A percentile compares a stretch with the other conserved stretches of the same genome.
Evolutionary conservation across 1,140 invertebrate species (phyloP).

Genomic region (Melitaea cinxia): DNA sequence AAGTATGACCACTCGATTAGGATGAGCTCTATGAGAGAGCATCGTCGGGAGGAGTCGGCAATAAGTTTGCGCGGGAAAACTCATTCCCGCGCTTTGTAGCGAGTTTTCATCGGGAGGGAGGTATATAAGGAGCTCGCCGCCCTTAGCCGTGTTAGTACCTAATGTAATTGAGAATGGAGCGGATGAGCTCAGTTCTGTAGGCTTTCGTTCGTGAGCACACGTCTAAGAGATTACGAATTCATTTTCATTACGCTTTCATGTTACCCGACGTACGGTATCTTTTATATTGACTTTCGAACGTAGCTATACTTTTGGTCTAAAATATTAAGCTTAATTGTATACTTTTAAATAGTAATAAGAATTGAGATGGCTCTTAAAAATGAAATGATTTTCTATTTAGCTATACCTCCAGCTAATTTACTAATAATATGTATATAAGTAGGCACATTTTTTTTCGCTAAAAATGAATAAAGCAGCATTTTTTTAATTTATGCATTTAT

Average conservation of each 20-base stretch:
- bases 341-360: too few species aligned
- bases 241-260: slow-evolving; percentile 32
- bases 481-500: too few species aligned
- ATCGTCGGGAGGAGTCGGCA: slow-evolving; percentile 37
- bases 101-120: slow-evolving; percentile 52
- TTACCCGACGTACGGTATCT: slow-evolving; percentile 5
- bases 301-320: too few species aligned
- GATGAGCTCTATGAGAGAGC: slow-evolving; percentile 52
- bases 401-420: too few species aligned
- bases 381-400: too few species aligned
- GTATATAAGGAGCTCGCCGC: slow-evolving; percentile 48
- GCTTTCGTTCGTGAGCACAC: slow-evolving; percentile 45
- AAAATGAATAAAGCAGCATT: too few species aligned
- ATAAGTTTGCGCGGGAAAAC: slow-evolving; percentile 74
- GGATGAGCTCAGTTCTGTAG: slow-evolving; percentile 44
- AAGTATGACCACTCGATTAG: slow-evolving; percentile 21
- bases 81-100: slow-evolving; percentile 73
- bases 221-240: slow-evolving; percentile 37
- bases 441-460: too few species aligned
- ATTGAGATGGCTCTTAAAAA: too few species aligned
- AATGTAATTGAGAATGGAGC: slow-evolving; percentile 55
- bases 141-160: slow-evolving; percentile 49
- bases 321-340: too few species aligned
- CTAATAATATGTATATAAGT: too few species aligned
- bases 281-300: not conserved